phyloP scores from a whole-genome alignment of 2,113 vertebrate species.

The Engraulis encrasicolus region DNA sequence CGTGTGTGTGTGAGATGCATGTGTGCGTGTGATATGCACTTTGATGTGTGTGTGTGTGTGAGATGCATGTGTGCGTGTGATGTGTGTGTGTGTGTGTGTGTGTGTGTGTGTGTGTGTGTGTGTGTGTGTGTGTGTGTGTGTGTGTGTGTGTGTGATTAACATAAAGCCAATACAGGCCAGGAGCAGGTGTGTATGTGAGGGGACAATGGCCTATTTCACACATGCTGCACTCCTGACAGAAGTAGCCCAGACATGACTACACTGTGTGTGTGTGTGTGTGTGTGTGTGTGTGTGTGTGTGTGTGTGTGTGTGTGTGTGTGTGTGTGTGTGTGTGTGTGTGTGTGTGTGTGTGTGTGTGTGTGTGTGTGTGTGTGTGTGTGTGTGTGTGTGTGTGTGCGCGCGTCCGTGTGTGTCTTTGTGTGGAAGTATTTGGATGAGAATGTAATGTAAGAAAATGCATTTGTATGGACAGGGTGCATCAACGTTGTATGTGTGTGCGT shows the following conservation, averaged over 20 bases:
- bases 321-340: conserved; percentile 3
- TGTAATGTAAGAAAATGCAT: no score
- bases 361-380: background rate
- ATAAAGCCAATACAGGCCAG: background rate
- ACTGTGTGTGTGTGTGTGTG: background rate
- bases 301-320: background rate
- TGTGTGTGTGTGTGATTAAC: background rate
- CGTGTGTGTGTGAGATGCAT: no score
- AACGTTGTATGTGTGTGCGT: no score
- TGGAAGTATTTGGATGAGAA: no score
- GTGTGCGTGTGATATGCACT: background rate
- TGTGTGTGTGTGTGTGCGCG: background rate
- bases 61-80: background rate
- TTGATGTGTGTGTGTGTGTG: no score
- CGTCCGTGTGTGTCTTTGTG: background rate
- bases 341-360: background rate
- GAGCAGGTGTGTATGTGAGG: background rate
- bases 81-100: background rate
- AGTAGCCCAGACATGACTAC: background rate
- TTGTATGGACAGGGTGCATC: no score
- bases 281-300: background rate
- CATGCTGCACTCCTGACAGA: background rate
- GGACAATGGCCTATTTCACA: background rate
- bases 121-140: no score
- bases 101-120: background rate